Percentiles rank a stretch among this genome's conserved stretches.
Evolutionary conservation across 2,888 invertebrate genomes (phyloP).

Genomic region (Lamellibrachia columna): DNA sequence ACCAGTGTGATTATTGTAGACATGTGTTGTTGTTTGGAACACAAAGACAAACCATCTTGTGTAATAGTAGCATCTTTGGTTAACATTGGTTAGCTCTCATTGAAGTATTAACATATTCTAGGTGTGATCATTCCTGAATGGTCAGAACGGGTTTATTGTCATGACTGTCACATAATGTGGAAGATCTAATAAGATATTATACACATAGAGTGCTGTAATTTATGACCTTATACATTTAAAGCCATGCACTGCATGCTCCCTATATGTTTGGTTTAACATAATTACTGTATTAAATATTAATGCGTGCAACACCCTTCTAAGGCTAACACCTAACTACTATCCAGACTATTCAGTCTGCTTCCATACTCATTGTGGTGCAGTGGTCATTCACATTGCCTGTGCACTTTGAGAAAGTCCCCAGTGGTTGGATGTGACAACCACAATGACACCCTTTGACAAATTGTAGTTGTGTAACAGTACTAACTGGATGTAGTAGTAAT

Average conservation of each 20-base stretch:
- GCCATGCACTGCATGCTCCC: neutral
- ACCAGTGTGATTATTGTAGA: neutral
- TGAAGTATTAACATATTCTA: neutral
- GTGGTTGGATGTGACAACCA: neutral
- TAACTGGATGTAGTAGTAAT: constrained; percentile 16
- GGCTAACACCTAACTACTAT: neutral
- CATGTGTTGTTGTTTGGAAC: neutral
- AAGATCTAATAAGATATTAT: too few species aligned
- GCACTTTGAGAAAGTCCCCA: neutral
- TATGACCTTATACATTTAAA: neutral
- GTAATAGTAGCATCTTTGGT: neutral
- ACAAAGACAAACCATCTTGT: neutral
- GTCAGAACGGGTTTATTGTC: too few species aligned
- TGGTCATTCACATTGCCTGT: neutral
- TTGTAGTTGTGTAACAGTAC: neutral
- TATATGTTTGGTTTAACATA: neutral
- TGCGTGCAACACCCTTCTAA: neutral
- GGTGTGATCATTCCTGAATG: neutral
- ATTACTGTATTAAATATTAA: constrained; percentile 2
- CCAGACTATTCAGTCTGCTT: neutral
- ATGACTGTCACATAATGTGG: too few species aligned
- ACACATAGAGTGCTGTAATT: too few species aligned
- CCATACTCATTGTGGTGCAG: neutral
- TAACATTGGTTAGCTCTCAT: neutral
- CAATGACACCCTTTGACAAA: neutral